Base-by-base conservation (phyloP, 2,113 vertebrate species). In the Paraplagusia blochii region DNA sequence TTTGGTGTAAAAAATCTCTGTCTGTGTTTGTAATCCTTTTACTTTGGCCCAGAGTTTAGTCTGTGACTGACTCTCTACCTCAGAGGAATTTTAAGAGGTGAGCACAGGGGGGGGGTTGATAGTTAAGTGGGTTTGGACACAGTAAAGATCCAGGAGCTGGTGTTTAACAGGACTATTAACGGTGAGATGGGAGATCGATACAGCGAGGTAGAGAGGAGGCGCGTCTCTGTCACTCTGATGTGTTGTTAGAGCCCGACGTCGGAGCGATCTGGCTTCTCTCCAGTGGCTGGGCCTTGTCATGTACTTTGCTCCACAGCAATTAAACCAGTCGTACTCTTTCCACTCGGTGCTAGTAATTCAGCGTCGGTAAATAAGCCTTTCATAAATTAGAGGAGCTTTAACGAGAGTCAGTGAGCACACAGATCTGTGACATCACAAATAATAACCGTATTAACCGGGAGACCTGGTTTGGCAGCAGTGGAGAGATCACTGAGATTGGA, bases 131-230 rank as follows among this genome's bases (percentile, higher is more conserved):
- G 89, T 91, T 85, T 84, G 87, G 86, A 89, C 88, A 75, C 89
- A 85, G 91, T 91, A 90, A 92, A 91, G 91, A 93, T 91, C 90
- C 90, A 77, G 84, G 88, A 90, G 92, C 91, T 85, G 89, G 44
- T 91, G 92, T 93, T 91, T 91, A 89, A 91, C 92, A 89, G 1
- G 61, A 90, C 90, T 92, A 88, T 92, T 94, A 91, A 91, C 88
- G 86, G 87, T 80, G 80, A 93, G 93, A 91, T 85, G 84, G 89
- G 82, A 85, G 89, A 94, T 93, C 90, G 77, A 95, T 92, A 91
- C 70, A 71, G 83, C 88, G 64, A 88, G 90, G 88, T 76, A 78
- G 87, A 90, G 87, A 83, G 70, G 77, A 72, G 80, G 90, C 81
- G 84, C 83, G 76, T 88, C 86, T 90, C 88, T 88, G 91, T 92